Evolutionary conservation across 2,888 invertebrate genomes (phyloP).

Genomic region (Cremastinae sp.): DNA sequence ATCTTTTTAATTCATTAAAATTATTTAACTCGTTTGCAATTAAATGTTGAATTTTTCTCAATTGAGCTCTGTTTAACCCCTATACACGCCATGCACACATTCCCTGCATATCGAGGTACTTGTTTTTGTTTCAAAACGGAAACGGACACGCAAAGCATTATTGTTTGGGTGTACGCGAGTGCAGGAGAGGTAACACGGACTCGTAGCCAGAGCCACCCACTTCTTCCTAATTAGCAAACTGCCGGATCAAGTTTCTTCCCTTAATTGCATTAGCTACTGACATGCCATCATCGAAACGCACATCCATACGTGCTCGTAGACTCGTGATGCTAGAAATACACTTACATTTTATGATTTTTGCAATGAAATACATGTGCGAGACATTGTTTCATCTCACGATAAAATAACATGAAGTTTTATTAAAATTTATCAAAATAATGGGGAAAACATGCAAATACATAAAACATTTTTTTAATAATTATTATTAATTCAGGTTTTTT

Average conservation of each 20-base stretch:
- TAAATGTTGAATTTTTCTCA: neutral
- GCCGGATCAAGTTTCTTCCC: conserved; percentile 75
- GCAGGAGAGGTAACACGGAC: conserved; percentile 51
- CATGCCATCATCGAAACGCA: conserved; percentile 68
- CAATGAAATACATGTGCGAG: too few species aligned
- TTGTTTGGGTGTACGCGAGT: conserved; percentile 29
- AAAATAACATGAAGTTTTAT: too few species aligned
- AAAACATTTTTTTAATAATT: too few species aligned
- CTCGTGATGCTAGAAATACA: neutral
- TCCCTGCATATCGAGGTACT: conserved; percentile 5
- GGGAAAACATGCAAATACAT: too few species aligned
- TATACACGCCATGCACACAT: neutral
- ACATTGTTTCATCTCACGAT: too few species aligned
- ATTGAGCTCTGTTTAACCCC: neutral
- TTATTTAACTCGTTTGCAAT: too few species aligned
- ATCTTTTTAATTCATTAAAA: too few species aligned
- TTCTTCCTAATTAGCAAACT: conserved; percentile 75
- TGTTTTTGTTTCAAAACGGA: conserved; percentile 52
- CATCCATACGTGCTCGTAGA: conserved; percentile 33
- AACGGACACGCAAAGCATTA: conserved; percentile 64
- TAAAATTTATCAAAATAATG: too few species aligned
- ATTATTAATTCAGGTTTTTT: too few species aligned
- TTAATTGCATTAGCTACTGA: conserved; percentile 74
- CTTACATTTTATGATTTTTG: too few species aligned
- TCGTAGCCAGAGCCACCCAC: conserved; percentile 65